Evolutionary conservation across 1,140 invertebrate genomes (phyloP), one percentile per base, ranked within the genome.

Genomic region (Antheraea mylitta): DNA sequence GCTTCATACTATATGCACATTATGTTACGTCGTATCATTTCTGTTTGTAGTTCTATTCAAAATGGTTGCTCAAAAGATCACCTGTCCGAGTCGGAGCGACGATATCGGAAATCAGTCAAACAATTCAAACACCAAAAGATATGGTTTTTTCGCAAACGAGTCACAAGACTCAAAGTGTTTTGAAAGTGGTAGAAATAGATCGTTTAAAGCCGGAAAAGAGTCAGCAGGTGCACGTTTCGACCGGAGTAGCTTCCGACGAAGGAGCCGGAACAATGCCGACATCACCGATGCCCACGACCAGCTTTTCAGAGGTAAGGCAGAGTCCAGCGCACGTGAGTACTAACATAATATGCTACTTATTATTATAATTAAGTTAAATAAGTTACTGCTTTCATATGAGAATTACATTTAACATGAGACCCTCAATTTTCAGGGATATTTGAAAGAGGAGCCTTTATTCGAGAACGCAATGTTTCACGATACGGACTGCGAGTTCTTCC

Each of bases 41-140:
- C 78, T 91, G 87, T 91, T 91, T 91, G 89, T 91, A 91, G 89
- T 91, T 90, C 86, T 91, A 89, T 89, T 83, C 89, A 91, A 91
- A 91, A 91, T 91, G 89, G 89, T 91, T 89, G 81, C 88, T 86
- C 83, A 85, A 91, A 91, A 86, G 85, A 86, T 87, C 89, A 89
- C 79, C 87, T 85, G 86, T 85, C 83, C 89, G 82, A 81, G 84
- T 86, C 83, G 83, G 79, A 87, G 86, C 83, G 87, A 90, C 87
- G 83, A 84, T 89, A 85, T 83, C 86, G 88, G 88, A 86, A 86
- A 81, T 85, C 80, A 81, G 72, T 84, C 80, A 72, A 71, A 60
- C 80, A 77, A 87, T 73, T 76, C 83, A 84, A 81, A 90, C 79
- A 88, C 82, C 85, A 78, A 91, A 85, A 91, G 89, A 90, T 79